Conservation (phyloP, 2,888 invertebrate species). For the Incurvaria masculella region DNA sequence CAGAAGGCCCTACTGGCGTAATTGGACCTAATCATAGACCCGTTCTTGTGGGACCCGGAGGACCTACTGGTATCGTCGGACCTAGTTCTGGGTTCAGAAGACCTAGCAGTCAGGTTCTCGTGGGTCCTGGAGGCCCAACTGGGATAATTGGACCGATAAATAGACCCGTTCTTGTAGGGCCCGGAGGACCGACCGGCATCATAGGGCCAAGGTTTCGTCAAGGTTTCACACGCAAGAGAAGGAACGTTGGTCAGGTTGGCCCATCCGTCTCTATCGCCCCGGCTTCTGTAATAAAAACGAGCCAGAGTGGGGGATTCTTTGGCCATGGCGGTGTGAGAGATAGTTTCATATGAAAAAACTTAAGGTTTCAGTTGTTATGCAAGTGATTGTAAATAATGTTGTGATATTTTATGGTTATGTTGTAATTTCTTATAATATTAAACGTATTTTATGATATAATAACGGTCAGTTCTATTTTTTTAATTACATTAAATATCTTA, state of each 20-base stretch:
- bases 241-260: conserved; percentile 43
- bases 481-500: too few species aligned
- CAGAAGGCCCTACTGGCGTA: conserved; percentile 33
- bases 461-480: too few species aligned
- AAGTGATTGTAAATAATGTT: too few species aligned
- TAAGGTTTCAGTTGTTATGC: too few species aligned
- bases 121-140: not conserved
- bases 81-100: not conserved
- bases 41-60: conserved; percentile 8
- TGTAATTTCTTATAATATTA: too few species aligned
- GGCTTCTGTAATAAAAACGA: too few species aligned
- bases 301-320: too few species aligned
- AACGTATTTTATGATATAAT: too few species aligned
- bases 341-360: too few species aligned
- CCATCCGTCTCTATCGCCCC: conserved; percentile 34
- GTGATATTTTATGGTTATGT: too few species aligned
- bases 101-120: not conserved
- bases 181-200: conserved; percentile 48
- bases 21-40: conserved; percentile 6
- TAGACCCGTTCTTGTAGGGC: conserved; percentile 33
- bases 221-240: conserved; percentile 16
- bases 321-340: too few species aligned
- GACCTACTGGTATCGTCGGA: conserved; percentile 19
- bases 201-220: conserved; percentile 23
- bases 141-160: conserved; percentile 17